A percentile compares a stretch with the other conserved stretches of the same genome.
phyloP scores from a whole-genome alignment of 2,113 vertebrate species.

The Phaethon lepturus region DNA sequence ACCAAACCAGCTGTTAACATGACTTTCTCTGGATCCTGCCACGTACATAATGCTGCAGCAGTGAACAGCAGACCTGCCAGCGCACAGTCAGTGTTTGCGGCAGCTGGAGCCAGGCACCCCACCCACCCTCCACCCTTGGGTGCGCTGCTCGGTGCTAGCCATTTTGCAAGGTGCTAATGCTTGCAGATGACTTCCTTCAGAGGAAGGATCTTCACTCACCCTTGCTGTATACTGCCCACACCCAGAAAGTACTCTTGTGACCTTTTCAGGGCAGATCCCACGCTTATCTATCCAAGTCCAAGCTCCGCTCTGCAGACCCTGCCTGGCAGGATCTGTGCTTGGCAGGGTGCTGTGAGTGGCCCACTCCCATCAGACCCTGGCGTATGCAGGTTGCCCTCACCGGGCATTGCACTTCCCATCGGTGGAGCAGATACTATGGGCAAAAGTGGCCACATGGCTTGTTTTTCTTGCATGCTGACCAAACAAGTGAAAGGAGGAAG shows the following conservation, averaged over 20 bases:
- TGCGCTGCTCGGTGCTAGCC: not conserved
- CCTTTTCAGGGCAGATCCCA: not conserved
- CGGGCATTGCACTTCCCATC: not conserved
- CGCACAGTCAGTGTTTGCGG: rapidly evolving
- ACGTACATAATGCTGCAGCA: not conserved
- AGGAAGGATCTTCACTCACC: not conserved
- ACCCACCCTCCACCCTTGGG: not conserved
- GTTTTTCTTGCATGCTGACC: not conserved
- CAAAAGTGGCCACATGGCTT: not conserved
- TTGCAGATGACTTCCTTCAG: not conserved
- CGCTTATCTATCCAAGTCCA: not conserved
- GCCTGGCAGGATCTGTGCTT: not conserved
- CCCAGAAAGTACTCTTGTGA: not conserved
- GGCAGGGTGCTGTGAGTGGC: not conserved
- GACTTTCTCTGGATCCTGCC: not conserved
- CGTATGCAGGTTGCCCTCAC: no score
- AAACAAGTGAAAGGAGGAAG: not conserved
- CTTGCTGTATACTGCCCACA: not conserved
- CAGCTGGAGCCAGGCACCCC: not conserved
- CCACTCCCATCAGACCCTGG: not conserved
- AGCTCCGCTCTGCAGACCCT: not conserved
- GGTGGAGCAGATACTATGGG: not conserved
- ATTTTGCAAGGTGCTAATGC: not conserved
- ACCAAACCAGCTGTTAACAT: not conserved
- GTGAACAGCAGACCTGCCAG: not conserved